These are phyloP conservation scores for Lampropteryx suffumata DNA, from an alignment of 2,888 invertebrate genomes.

Conservation along the genomic window DNA sequence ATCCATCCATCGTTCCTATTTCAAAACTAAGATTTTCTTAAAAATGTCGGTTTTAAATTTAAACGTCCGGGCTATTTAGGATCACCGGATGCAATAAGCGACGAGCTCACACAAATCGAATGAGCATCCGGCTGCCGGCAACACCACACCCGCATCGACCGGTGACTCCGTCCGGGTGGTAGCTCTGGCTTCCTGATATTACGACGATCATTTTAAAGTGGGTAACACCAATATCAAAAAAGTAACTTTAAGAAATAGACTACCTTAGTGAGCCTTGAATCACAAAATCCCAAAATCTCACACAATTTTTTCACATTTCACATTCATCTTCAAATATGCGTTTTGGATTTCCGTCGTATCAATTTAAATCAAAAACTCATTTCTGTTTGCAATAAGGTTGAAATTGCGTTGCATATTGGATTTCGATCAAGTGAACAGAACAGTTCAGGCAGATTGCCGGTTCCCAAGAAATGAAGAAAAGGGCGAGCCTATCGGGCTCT, in stretches of 20 bases:
- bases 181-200: no score
- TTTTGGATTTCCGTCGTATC: constrained; percentile 10
- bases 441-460: constrained; percentile 41
- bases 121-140: constrained; percentile 14
- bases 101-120: constrained; percentile 19
- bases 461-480: constrained; percentile 54
- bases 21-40: not conserved
- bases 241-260: no score
- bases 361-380: constrained; percentile 23
- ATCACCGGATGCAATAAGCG: constrained; percentile 18
- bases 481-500: constrained; percentile 34
- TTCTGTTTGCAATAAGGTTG: constrained; percentile 27
- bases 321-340: not conserved
- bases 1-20: no score
- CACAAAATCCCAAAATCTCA: no score
- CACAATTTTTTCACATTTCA: not conserved
- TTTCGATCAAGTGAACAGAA: constrained; percentile 34
- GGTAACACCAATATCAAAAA: no score
- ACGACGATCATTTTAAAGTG: no score
- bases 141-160: constrained; percentile 22
- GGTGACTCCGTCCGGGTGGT: constrained; percentile 8
- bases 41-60: no score
- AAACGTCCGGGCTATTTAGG: not conserved
- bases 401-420: constrained; percentile 26
- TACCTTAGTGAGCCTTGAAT: no score